phyloP scores from a whole-genome alignment of 2,797 vertebrate species.

The Hyperoplus lanceolatus region DNA sequence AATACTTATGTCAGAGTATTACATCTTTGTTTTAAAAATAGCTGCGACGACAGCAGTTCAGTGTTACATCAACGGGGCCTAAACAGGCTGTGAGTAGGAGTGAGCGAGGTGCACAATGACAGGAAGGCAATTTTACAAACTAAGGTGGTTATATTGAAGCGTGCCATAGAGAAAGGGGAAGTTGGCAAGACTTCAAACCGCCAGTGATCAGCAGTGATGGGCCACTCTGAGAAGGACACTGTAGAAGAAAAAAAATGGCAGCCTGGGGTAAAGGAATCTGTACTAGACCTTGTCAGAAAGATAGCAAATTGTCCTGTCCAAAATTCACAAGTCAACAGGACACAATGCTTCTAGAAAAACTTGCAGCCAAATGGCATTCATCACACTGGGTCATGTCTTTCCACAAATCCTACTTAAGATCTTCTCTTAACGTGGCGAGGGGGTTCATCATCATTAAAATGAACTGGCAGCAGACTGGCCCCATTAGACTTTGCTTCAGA shows the following conservation, averaged over 20 bases:
- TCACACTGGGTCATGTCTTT: constrained; percentile 5
- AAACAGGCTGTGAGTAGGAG: constrained; percentile 61
- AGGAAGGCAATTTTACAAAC: constrained; percentile 42
- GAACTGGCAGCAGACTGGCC: background rate
- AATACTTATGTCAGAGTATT: background rate
- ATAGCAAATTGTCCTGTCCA: background rate
- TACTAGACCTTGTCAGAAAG: background rate
- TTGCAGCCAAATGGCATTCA: constrained; percentile 5
- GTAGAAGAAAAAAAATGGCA: background rate
- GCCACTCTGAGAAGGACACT: background rate
- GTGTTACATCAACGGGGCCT: constrained; percentile 58
- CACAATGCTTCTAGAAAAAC: constrained; percentile 1
- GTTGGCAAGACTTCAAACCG: constrained; percentile 33
- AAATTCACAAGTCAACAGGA: constrained; percentile 17
- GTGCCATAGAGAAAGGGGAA: constrained; percentile 23
- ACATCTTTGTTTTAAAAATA: constrained; percentile 40
- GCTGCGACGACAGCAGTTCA: constrained; percentile 1
- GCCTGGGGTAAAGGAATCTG: background rate
- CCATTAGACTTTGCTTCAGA: background rate
- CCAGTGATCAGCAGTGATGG: constrained; percentile 20
- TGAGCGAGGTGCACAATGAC: constrained; percentile 29
- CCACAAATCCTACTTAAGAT: background rate
- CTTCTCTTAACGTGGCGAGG: constrained; percentile 17
- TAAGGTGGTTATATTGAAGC: constrained; percentile 24
- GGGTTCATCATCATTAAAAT: constrained; percentile 1